Evolutionary conservation across 2,888 invertebrate species (phyloP).

Genomic region (Nycteola revayana): DNA sequence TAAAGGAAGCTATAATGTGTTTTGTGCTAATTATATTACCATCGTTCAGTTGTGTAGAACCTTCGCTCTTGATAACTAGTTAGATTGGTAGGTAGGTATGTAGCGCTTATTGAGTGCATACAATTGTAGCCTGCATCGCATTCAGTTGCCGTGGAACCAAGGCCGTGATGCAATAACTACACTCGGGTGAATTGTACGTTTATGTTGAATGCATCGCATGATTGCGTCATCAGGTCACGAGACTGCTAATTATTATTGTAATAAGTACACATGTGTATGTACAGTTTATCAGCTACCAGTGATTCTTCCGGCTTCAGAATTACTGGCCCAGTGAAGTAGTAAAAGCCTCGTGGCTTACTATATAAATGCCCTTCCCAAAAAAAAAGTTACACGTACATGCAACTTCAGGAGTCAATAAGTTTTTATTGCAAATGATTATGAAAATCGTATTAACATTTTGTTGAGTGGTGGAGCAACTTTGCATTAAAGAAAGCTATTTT

Average conservation of each 20-base stretch:
- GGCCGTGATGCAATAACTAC: slow-evolving; percentile 68
- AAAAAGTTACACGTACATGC: too few relatives aligned
- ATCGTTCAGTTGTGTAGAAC: slow-evolving; percentile 5
- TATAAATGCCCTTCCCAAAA: too few relatives aligned
- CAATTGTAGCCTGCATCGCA: slow-evolving; percentile 61
- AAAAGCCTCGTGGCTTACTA: too few relatives aligned
- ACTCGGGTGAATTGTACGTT: slow-evolving; percentile 57
- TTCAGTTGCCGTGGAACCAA: slow-evolving; percentile 68
- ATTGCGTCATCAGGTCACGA: slow-evolving; percentile 52
- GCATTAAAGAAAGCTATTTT: too few relatives aligned
- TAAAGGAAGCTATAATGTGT: slow-evolving; percentile 24
- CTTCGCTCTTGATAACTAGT: slow-evolving; percentile 19
- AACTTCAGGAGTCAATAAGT: too few relatives aligned
- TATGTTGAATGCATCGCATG: slow-evolving; percentile 56
- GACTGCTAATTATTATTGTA: slow-evolving; percentile 10
- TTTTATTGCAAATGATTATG: too few relatives aligned
- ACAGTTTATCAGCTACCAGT: too few relatives aligned
- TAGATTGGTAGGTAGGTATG: slow-evolving; percentile 19
- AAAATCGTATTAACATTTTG: too few relatives aligned
- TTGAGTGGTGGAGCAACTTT: too few relatives aligned
- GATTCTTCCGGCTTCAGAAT: too few relatives aligned
- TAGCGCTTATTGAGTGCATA: slow-evolving; percentile 49
- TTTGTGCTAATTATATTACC: slow-evolving; percentile 14
- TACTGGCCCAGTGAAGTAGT: too few relatives aligned
- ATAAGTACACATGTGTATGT: too few relatives aligned